A percentile compares a stretch with the other conserved stretches of the same genome.
Conservation (phyloP, 2,113 vertebrate genomes). For the Erythrolamprus reginae region DNA sequence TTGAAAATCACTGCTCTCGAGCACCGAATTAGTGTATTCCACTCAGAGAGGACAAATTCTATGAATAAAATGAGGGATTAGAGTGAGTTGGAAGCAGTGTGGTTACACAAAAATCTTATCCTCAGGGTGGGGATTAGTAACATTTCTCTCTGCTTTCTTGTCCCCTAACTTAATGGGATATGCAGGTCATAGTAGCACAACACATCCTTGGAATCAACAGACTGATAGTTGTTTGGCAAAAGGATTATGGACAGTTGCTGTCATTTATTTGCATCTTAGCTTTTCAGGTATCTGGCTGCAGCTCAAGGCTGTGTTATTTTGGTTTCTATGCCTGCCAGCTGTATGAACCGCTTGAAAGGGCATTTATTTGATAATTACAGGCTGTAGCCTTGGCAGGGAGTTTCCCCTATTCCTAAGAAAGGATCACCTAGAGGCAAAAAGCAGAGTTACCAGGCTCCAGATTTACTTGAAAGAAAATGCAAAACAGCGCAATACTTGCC, state of each 20-base stretch:
- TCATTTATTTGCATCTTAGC: neutral
- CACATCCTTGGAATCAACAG: neutral
- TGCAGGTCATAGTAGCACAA: slow-evolving; percentile 24
- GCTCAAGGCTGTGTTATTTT: slow-evolving; percentile 20
- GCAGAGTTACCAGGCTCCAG: slow-evolving; percentile 5
- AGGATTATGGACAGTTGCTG: neutral
- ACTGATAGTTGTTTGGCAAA: neutral
- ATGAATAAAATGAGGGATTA: slow-evolving; percentile 23
- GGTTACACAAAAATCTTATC: slow-evolving; percentile 52
- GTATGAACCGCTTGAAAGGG: neutral
- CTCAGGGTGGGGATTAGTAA: slow-evolving; percentile 21
- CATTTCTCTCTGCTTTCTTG: slow-evolving; percentile 9
- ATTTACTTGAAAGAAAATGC: slow-evolving; percentile 3
- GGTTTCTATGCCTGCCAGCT: neutral
- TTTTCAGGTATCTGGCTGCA: slow-evolving; percentile 21
- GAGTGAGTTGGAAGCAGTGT: neutral
- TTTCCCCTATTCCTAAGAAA: neutral
- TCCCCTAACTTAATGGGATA: neutral
- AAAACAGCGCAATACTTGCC: neutral
- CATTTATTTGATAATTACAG: slow-evolving; percentile 15
- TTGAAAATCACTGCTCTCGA: too few species aligned
- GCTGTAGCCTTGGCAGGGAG: slow-evolving; percentile 19
- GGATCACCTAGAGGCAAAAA: neutral
- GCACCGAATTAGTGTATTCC: slow-evolving; percentile 33
- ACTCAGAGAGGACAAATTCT: slow-evolving; percentile 38